Evolutionary conservation across 2,113 vertebrate genomes (phyloP).

Genomic region (Hippocampus guttulatus): DNA sequence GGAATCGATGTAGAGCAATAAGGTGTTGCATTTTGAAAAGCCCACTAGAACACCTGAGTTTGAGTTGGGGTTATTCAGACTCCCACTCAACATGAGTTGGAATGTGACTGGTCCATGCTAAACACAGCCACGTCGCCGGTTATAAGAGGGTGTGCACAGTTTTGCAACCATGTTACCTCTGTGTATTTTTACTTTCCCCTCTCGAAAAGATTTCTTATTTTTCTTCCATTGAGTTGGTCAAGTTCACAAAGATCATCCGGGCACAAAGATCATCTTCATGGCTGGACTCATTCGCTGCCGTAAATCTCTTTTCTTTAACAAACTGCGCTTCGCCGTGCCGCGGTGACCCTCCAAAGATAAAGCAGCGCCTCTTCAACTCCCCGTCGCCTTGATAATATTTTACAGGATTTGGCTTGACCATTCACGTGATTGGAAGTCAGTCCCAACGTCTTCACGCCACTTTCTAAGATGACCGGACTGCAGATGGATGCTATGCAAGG

Average conservation of each 20-base stretch:
- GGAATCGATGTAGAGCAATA: no score
- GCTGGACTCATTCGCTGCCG: neutral
- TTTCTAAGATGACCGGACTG: neutral
- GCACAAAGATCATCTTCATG: no score
- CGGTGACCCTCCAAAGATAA: neutral
- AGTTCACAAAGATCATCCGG: no score
- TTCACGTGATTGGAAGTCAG: neutral
- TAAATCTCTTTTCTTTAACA: constrained; percentile 4
- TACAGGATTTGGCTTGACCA: neutral
- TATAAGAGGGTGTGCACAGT: neutral
- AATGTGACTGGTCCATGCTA: no score
- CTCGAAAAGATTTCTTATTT: no score
- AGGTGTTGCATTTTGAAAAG: no score
- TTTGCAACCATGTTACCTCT: neutral
- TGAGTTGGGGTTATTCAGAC: no score
- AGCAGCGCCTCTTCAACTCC: constrained; percentile 1
- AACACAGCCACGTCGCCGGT: no score
- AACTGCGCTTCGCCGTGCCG: neutral
- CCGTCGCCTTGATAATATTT: neutral
- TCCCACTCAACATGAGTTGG: no score
- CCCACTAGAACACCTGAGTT: no score
- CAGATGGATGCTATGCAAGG: neutral
- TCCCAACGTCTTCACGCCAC: neutral
- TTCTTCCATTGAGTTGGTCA: no score
- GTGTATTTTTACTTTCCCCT: neutral